Evolutionary conservation across 1,140 invertebrate genomes (phyloP).

Genomic region (Pogonus chalceus): DNA sequence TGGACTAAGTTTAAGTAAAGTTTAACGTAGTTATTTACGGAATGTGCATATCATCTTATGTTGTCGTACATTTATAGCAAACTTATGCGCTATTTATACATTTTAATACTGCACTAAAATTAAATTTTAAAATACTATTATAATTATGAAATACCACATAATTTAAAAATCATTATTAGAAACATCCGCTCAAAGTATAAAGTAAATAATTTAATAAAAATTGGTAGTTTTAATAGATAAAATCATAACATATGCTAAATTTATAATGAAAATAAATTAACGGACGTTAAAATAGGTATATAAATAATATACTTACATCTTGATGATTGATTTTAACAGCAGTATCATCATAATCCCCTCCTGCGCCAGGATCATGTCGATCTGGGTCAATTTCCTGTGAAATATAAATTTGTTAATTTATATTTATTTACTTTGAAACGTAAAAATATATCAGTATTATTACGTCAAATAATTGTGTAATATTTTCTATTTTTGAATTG

Average conservation of each 20-base stretch:
- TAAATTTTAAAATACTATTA: not conserved
- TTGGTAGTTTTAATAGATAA: not conserved
- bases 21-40: not conserved
- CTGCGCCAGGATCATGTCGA: constrained; percentile 39
- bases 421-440: too few species aligned
- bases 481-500: too few species aligned
- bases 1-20: too few species aligned
- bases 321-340: constrained; percentile 40
- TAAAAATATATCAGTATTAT: too few species aligned
- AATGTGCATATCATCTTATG: not conserved
- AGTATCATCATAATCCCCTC: constrained; percentile 41
- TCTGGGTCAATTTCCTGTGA: constrained; percentile 51
- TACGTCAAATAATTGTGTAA: too few species aligned
- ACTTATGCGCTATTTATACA: constrained; percentile 11
- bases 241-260: too few species aligned
- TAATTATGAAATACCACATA: too few species aligned
- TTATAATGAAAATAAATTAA: too few species aligned
- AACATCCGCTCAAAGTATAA: too few species aligned
- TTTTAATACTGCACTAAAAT: constrained; percentile 4
- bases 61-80: not conserved
- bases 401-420: too few species aligned
- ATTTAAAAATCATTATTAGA: too few species aligned
- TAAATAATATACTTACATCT: constrained; percentile 38
- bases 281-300: constrained; percentile 8
- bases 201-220: too few species aligned